Percentiles rank a stretch among this genome's conserved stretches.
Conservation (phyloP, 2,888 invertebrate species). For the Agrypnus murinus region DNA sequence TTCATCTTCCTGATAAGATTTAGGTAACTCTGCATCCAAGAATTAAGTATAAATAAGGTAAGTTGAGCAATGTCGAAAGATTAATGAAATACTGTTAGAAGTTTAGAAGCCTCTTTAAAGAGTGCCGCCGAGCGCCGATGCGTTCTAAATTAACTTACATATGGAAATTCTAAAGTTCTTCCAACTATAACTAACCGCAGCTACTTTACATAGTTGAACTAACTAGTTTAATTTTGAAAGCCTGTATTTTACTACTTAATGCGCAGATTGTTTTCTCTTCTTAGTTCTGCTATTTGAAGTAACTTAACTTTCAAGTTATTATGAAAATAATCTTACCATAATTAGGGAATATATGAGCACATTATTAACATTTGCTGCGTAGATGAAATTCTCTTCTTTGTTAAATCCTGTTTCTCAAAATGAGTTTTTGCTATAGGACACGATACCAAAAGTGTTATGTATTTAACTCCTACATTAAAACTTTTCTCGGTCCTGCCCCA, state of each 20-base stretch:
- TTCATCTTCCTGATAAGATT: conserved; percentile 29
- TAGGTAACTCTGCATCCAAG: conserved; percentile 11
- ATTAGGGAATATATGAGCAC: neutral
- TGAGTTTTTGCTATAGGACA: conserved; percentile 1
- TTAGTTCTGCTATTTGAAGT: conserved; percentile 18
- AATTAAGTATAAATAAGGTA: conserved; percentile 31
- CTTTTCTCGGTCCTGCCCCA: conserved; percentile 6
- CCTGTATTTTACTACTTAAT: conserved; percentile 44
- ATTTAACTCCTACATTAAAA: conserved; percentile 14
- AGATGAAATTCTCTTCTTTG: neutral
- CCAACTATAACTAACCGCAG: conserved; percentile 48
- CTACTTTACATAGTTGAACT: conserved; percentile 47
- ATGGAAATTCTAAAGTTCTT: conserved; percentile 50
- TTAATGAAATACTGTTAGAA: conserved; percentile 48
- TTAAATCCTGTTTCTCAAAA: neutral
- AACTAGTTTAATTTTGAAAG: conserved; percentile 47
- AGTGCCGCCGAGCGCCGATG: conserved; percentile 40
- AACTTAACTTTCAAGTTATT: conserved; percentile 19
- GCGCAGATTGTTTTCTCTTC: conserved; percentile 39
- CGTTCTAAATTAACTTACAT: conserved; percentile 50
- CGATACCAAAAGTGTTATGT: neutral
- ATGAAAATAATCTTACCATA: conserved; percentile 4
- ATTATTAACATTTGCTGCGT: neutral
- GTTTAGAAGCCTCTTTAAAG: conserved; percentile 50
- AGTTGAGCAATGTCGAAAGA: conserved; percentile 38